Percentiles rank a stretch among this genome's conserved stretches.
phyloP scores from a whole-genome alignment of 2,113 vertebrate genomes.

The Psittacula cyanocephala region DNA sequence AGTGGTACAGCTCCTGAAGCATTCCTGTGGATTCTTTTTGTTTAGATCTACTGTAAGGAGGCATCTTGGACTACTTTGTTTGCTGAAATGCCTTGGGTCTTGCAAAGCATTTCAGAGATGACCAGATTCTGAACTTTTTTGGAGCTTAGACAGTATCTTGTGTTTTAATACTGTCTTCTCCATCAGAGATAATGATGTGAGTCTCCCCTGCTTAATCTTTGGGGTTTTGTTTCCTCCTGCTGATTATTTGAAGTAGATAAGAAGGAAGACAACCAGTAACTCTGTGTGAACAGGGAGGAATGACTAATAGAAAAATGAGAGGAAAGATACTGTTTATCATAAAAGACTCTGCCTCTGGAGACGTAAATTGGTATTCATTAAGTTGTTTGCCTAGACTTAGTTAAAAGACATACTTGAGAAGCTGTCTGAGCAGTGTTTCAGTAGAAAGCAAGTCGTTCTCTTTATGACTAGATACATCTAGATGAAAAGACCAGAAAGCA shows the following conservation, averaged over 20 bases:
- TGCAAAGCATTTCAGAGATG: neutral
- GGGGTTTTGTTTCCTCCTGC: neutral
- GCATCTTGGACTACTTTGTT: neutral
- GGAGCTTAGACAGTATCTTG: neutral
- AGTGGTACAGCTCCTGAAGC: neutral
- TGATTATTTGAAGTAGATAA: slow-evolving; percentile 34
- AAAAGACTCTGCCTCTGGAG: slow-evolving; percentile 10
- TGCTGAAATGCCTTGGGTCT: neutral
- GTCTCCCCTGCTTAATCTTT: neutral
- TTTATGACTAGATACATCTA: neutral
- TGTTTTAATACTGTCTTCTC: slow-evolving; percentile 8
- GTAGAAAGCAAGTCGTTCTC: slow-evolving; percentile 12
- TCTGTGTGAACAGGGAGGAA: slow-evolving; percentile 1
- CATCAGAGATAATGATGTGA: slow-evolving; percentile 2
- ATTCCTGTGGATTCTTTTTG: neutral
- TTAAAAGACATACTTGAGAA: slow-evolving; percentile 23
- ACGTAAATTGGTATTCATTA: slow-evolving; percentile 45
- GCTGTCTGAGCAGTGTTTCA: slow-evolving; percentile 31
- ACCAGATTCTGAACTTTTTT: neutral
- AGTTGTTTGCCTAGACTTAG: slow-evolving; percentile 41
- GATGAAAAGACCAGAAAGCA: neutral
- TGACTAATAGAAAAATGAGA: slow-evolving; percentile 29
- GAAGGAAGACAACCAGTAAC: neutral
- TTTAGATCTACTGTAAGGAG: neutral
- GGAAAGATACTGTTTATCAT: slow-evolving; percentile 14